phyloP scores from a whole-genome alignment of 2,888 invertebrate species.

The Melieria omissa region DNA sequence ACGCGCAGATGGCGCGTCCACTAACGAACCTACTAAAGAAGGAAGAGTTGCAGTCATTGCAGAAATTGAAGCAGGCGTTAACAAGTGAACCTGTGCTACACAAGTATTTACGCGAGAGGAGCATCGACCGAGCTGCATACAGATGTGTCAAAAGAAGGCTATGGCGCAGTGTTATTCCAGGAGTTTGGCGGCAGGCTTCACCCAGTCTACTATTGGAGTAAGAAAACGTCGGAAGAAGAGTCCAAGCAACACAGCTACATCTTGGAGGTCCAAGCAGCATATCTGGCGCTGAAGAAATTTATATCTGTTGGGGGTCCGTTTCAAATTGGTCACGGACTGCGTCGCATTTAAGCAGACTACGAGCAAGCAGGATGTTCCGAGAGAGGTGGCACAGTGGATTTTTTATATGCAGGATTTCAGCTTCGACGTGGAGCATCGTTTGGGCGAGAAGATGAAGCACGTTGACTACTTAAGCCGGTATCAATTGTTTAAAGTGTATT shows the following conservation, averaged over 20 bases:
- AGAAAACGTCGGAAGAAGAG: constrained; percentile 20
- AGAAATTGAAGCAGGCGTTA: background rate
- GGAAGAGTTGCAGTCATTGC: constrained; percentile 5
- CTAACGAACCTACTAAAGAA: constrained; percentile 5
- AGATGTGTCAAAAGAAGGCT: constrained; percentile 41
- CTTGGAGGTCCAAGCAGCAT: constrained; percentile 35
- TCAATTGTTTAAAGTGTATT: constrained; percentile 31
- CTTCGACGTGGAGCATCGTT: constrained; percentile 41
- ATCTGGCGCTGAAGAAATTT: constrained; percentile 35
- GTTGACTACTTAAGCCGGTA: constrained; percentile 42
- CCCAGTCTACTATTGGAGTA: constrained; percentile 28
- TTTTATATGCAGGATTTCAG: constrained; percentile 41
- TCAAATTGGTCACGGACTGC: constrained; percentile 16
- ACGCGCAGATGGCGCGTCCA: constrained; percentile 12
- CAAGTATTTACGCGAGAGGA: constrained; percentile 31
- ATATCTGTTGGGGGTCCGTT: background rate
- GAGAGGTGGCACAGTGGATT: constrained; percentile 42
- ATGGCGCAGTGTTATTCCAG: constrained; percentile 14
- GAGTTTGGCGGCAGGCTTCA: constrained; percentile 20
- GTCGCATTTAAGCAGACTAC: constrained; percentile 4
- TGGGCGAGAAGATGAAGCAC: constrained; percentile 39
- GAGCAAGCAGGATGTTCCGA: constrained; percentile 8
- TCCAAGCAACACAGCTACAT: constrained; percentile 33
- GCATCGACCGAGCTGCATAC: constrained; percentile 43
- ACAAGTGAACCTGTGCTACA: constrained; percentile 30